Evolutionary conservation across 2,797 vertebrate species (phyloP).

Genomic region (Holocentrus rufus): DNA sequence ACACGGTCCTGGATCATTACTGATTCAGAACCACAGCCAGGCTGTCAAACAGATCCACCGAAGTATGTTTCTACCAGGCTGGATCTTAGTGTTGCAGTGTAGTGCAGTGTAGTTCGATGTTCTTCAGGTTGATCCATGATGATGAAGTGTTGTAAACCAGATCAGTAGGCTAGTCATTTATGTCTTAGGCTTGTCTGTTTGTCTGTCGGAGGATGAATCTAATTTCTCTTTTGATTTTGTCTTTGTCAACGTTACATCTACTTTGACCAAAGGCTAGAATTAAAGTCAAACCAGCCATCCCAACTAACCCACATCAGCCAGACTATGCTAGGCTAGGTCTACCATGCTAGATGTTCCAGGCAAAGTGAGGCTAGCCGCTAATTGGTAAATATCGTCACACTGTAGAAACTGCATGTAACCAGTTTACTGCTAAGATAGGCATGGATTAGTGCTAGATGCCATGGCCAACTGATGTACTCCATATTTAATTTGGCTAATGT

Average conservation of each 20-base stretch:
- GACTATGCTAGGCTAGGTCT: neutral
- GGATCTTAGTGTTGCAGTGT: too few relatives aligned
- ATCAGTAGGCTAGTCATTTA: too few relatives aligned
- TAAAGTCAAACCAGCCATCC: neutral
- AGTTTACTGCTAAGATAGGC: neutral
- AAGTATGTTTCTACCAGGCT: too few relatives aligned
- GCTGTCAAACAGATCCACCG: too few relatives aligned
- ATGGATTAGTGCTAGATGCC: conserved; percentile 5
- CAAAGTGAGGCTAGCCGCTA: neutral
- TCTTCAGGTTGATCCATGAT: too few relatives aligned
- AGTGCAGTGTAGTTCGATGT: too few relatives aligned
- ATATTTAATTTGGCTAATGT: neutral
- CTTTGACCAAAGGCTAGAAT: neutral
- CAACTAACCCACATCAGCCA: neutral
- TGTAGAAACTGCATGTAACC: neutral
- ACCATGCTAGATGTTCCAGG: neutral
- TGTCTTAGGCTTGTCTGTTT: too few relatives aligned
- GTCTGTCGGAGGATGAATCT: too few relatives aligned
- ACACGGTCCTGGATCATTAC: neutral
- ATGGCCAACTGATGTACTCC: too few relatives aligned
- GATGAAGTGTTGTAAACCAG: too few relatives aligned
- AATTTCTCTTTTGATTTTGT: too few relatives aligned
- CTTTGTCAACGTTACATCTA: neutral
- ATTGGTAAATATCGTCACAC: neutral
- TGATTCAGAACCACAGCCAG: neutral